Percentiles rank a stretch among this genome's conserved stretches.
These are phyloP conservation scores for Thelaira solivaga DNA, from an alignment of 2,888 invertebrate genomes.

Conservation along the genomic window DNA sequence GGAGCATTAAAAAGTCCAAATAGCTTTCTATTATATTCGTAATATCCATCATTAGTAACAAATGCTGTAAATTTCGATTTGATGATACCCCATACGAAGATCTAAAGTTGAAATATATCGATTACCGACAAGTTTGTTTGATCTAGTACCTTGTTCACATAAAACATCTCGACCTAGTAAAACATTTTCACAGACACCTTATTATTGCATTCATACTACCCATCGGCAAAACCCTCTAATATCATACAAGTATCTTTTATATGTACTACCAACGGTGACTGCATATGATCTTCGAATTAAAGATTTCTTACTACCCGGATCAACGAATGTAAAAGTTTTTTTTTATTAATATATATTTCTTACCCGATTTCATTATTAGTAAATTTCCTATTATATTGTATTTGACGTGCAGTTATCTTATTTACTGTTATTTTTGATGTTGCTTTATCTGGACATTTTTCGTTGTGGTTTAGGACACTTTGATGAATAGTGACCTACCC, in stretches of 20 bases:
- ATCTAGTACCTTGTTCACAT: conserved; percentile 29
- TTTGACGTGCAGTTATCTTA: conserved; percentile 24
- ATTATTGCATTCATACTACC: conserved; percentile 19
- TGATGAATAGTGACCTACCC: background rate
- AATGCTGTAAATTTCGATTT: conserved; percentile 58
- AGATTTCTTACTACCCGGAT: conserved; percentile 11
- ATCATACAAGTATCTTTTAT: background rate
- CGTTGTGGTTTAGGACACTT: background rate
- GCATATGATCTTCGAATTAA: conserved; percentile 14
- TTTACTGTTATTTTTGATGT: background rate
- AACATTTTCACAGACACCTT: conserved; percentile 25
- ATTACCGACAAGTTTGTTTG: no score
- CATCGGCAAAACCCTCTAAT: conserved; percentile 28
- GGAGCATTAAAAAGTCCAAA: conserved; percentile 59
- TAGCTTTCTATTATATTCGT: conserved; percentile 55
- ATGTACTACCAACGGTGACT: background rate
- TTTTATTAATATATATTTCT: no score
- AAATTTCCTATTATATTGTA: conserved; percentile 14
- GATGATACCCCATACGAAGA: conserved; percentile 54
- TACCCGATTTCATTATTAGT: conserved; percentile 8
- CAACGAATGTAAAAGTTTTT: background rate
- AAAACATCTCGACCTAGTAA: conserved; percentile 17
- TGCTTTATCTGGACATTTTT: conserved; percentile 11
- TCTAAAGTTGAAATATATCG: no score
- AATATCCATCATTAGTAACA: conserved; percentile 48